These are phyloP conservation scores for Toxotes lorentzi DNA, from an alignment of 2,797 vertebrate genomes.

Conservation along the genomic window DNA sequence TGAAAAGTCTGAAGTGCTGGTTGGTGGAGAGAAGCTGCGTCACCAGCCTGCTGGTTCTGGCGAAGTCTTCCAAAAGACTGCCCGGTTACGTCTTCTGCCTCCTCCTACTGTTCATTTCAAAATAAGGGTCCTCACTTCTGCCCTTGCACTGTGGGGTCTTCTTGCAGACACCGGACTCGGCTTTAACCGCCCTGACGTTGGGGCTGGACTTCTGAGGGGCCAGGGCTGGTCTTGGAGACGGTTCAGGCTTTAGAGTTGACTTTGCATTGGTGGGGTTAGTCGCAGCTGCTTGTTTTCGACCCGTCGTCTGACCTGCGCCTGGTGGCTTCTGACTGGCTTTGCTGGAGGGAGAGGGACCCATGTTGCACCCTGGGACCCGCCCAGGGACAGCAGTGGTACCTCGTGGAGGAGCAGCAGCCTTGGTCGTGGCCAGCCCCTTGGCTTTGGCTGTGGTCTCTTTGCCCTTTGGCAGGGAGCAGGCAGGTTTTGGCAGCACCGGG, in stretches of 20 bases:
- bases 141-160: conserved; percentile 74
- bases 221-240: background rate
- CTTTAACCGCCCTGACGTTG: conserved; percentile 62
- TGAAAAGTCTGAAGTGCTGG: conserved; percentile 45
- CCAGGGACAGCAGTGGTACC: conserved; percentile 22
- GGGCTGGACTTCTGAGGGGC: conserved; percentile 44
- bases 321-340: conserved; percentile 84
- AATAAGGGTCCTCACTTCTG: conserved; percentile 89
- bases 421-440: conserved; percentile 49
- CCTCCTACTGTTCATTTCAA: conserved; percentile 91
- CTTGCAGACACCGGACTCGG: conserved; percentile 28
- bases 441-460: conserved; percentile 61
- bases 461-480: conserved; percentile 38
- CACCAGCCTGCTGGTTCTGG: conserved; percentile 34
- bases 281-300: conserved; percentile 39
- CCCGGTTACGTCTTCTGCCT: conserved; percentile 83
- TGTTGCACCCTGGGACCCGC: conserved; percentile 67
- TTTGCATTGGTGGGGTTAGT: conserved; percentile 60
- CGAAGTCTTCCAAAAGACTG: background rate
- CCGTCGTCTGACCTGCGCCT: conserved; percentile 48
- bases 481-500: conserved; percentile 39
- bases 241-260: conserved; percentile 37
- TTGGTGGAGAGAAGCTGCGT: background rate
- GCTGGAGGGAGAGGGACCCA: conserved; percentile 77
- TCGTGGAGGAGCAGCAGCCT: conserved; percentile 32